Conservation (phyloP, 2,888 invertebrate species). For the Lithophane ornitopus region DNA sequence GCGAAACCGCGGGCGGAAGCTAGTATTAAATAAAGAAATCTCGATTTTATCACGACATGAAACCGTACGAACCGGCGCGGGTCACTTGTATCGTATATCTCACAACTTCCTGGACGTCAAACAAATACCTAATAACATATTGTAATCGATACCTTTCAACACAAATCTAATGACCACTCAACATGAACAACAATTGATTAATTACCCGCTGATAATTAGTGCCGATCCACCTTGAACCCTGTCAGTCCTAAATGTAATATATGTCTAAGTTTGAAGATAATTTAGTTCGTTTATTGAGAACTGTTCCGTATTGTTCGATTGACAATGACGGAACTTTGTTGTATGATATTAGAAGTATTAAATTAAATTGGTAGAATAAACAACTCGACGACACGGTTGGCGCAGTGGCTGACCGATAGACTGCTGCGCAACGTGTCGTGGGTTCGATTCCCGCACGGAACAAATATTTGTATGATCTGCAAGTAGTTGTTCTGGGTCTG, state of each 20-base stretch:
- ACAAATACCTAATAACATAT: constrained; percentile 18
- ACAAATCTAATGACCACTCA: constrained; percentile 33
- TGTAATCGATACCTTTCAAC: constrained; percentile 54
- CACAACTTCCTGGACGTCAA: constrained; percentile 22
- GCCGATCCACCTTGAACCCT: constrained; percentile 72
- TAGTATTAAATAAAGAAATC: too few relatives aligned
- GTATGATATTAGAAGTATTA: neutral
- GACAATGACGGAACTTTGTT: neutral
- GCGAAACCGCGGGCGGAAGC: too few relatives aligned
- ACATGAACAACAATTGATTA: constrained; percentile 63
- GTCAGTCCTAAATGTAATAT: constrained; percentile 61
- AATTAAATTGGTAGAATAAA: neutral
- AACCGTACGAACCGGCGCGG: too few relatives aligned
- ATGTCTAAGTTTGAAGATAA: constrained; percentile 55
- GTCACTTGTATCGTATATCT: constrained; percentile 8
- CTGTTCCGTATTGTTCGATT: constrained; percentile 40
- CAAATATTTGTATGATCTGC: too few relatives aligned
- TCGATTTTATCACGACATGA: too few relatives aligned
- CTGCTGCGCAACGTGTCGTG: too few relatives aligned
- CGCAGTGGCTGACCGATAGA: too few relatives aligned
- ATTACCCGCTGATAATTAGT: constrained; percentile 69
- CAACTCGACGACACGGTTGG: too few relatives aligned
- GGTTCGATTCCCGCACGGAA: too few relatives aligned
- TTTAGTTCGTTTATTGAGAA: neutral
- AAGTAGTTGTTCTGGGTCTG: too few relatives aligned